Base-by-base conservation (phyloP, 2,888 invertebrate genomes). In the Mimumesa dahlbomi region DNA sequence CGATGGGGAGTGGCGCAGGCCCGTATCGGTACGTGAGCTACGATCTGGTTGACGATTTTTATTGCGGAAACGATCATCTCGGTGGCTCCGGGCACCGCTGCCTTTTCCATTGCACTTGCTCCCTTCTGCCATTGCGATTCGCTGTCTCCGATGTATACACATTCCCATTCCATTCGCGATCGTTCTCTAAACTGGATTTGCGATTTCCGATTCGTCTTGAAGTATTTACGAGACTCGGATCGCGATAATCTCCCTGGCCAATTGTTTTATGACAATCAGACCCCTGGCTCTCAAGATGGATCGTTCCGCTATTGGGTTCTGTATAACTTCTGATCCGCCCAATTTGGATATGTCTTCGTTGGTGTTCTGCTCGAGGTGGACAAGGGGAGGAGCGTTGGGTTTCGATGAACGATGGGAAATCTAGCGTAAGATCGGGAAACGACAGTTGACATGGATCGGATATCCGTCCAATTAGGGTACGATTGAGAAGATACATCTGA, bases 11-110 rank as follows among this genome's bases (percentile, higher is more conserved):
- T 81, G 79, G 82, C 67, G 74, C 73, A 78, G 79, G 79, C 79
- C 80, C 71, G 84, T 85, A 85, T 85, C 85, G 82, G 83, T 80
- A 81, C 80, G 79, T 84, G 85, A 88, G 87, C 84, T 87, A 87
- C 88, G 87, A 87, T 88, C 88, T 86, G 85, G 84, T 86, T 87
- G 88, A 87, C 85, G 86, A 88, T 88, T 88, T 89, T 88, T 88
- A 85, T 84, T 84, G 81, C 77, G 83, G 77, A 84, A 85, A 84
- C 82, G 82, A 84, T 85, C 85, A 79, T 84, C 82, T 62, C 61
- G 31, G 50, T 50, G 40, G 45, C 58, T 54, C 34, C 56, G 52
- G 29, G 53, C 52, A n/a, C 13, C 14, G 50, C 18, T 62, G 42
- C 62, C 71, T 72, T 72, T 70, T 53, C 71, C 49, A 40, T 56